Evolutionary conservation across 2,797 vertebrate genomes (phyloP).

Genomic region (Hylomyscus alleni): DNA sequence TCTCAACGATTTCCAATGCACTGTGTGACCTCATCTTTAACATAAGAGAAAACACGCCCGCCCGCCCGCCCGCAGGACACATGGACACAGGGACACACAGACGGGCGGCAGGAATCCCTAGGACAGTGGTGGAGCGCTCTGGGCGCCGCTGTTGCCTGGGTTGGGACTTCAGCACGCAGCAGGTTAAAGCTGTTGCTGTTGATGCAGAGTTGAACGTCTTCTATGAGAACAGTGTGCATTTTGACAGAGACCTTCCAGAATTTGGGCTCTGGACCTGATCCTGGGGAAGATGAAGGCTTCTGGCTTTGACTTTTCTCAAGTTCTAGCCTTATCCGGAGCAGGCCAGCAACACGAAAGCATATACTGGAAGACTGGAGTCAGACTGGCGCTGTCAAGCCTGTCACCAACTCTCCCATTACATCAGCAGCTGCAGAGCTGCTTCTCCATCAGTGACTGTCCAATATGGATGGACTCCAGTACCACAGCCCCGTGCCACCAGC

Average conservation of each 20-base stretch:
- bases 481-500: slow-evolving; percentile 89
- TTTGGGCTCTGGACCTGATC: slow-evolving; percentile 95
- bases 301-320: slow-evolving; percentile 93
- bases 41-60: too few relatives aligned
- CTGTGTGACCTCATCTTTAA: neutral
- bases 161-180: too few relatives aligned
- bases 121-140: too few relatives aligned
- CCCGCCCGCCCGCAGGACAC: too few relatives aligned
- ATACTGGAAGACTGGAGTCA: too few relatives aligned
- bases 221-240: slow-evolving; percentile 93
- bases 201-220: slow-evolving; percentile 91
- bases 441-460: slow-evolving; percentile 91
- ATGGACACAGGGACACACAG: too few relatives aligned
- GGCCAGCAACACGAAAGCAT: too few relatives aligned
- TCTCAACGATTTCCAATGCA: neutral
- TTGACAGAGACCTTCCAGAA: slow-evolving; percentile 95
- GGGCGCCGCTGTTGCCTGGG: too few relatives aligned
- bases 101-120: too few relatives aligned
- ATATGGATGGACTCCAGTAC: slow-evolving; percentile 99
- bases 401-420: too few relatives aligned
- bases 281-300: slow-evolving; percentile 94
- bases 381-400: too few relatives aligned
- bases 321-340: slow-evolving; percentile 95
- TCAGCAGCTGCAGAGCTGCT: slow-evolving; percentile 93
- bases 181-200: slow-evolving; percentile 95